phyloP scores from a whole-genome alignment of 2,797 vertebrate genomes.

The Uromys caudimaculatus region DNA sequence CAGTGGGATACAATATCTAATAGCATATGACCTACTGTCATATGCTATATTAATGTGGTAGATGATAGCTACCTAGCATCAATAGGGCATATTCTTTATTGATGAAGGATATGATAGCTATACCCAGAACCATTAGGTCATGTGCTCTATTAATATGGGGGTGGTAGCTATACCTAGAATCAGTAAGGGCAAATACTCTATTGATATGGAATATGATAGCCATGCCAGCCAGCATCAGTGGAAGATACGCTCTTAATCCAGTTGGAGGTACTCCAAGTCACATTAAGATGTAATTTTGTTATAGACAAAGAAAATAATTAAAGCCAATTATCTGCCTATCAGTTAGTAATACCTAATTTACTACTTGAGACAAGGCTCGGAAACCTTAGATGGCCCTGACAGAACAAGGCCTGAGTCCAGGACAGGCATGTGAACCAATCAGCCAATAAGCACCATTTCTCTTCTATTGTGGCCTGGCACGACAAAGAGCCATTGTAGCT shows the following conservation, averaged over 20 bases:
- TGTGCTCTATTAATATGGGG: not conserved
- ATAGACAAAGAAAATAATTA: conserved; percentile 46
- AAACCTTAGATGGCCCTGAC: conserved; percentile 54
- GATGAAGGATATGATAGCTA: not conserved
- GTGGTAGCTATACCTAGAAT: not conserved
- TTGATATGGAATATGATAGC: not conserved
- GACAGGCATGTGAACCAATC: conserved; percentile 63
- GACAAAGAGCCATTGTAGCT: conserved; percentile 67
- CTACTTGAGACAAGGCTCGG: conserved; percentile 56
- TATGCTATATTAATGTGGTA: no score
- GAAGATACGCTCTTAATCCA: not conserved
- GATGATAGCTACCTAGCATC: not conserved
- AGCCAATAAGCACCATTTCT: conserved; percentile 50
- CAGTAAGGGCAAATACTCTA: not conserved
- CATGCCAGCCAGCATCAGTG: not conserved
- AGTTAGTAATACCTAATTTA: conserved; percentile 67
- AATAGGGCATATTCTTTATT: not conserved
- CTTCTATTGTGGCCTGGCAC: conserved; percentile 4
- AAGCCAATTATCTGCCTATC: conserved; percentile 54
- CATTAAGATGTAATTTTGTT: conserved; percentile 10
- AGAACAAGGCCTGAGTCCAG: conserved; percentile 22
- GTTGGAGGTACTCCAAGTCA: conserved; percentile 22
- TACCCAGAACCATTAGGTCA: not conserved
- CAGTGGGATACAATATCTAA: not conserved
- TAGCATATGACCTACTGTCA: not conserved